phyloP scores from a whole-genome alignment of 2,888 invertebrate genomes.

The Iphiclides podalirius region DNA sequence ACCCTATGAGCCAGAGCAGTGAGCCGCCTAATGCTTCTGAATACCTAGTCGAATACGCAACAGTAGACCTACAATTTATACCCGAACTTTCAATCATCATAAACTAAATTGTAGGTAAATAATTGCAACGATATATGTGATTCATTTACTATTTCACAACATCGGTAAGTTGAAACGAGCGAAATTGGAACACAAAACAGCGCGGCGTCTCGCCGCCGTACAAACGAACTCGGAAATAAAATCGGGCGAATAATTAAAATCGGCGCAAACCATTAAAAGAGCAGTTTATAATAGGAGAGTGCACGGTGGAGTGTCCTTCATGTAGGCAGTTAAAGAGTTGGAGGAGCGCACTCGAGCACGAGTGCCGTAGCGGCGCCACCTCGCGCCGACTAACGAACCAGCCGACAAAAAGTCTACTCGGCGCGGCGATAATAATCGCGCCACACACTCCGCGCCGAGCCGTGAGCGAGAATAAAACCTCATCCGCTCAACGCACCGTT shows the following conservation, averaged over 20 bases:
- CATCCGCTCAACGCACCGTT: slow-evolving; percentile 42
- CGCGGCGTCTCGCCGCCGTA: slow-evolving; percentile 27
- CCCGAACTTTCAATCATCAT: too few relatives aligned
- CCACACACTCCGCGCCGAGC: slow-evolving; percentile 41
- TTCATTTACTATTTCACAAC: too few relatives aligned
- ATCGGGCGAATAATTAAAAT: slow-evolving; percentile 73
- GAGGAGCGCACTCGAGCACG: slow-evolving; percentile 71
- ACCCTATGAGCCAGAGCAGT: background rate
- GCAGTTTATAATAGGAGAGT: slow-evolving; percentile 79
- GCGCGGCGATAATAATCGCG: slow-evolving; percentile 37
- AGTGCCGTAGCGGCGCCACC: slow-evolving; percentile 73
- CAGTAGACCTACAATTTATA: too few relatives aligned
- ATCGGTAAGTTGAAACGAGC: background rate
- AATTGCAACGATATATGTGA: too few relatives aligned
- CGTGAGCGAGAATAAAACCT: slow-evolving; percentile 44
- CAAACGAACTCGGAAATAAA: slow-evolving; percentile 49
- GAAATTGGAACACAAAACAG: slow-evolving; percentile 15
- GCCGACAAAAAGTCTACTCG: slow-evolving; percentile 60
- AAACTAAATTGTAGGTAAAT: too few relatives aligned
- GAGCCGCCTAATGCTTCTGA: slow-evolving; percentile 2
- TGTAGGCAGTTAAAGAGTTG: slow-evolving; percentile 80
- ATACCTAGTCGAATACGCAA: background rate
- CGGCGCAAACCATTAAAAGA: slow-evolving; percentile 75
- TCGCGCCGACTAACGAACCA: slow-evolving; percentile 72
- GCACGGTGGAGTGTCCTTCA: slow-evolving; percentile 73